Conservation (phyloP, 2,797 vertebrate species). For the Micropoecilia bifurca region DNA sequence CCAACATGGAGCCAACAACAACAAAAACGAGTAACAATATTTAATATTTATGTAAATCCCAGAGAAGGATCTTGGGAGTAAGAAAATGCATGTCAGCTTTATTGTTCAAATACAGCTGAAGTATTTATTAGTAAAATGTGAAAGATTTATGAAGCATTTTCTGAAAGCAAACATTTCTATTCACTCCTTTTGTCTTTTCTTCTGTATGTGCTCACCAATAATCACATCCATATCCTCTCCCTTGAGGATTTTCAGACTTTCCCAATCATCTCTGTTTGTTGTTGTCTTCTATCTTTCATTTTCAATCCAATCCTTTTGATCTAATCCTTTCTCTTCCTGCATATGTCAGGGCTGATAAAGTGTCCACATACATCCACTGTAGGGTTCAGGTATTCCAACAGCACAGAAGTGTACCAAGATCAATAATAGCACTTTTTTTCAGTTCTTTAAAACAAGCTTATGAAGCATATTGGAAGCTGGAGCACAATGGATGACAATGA, state of each 20-base stretch:
- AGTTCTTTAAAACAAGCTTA: background rate
- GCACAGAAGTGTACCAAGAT: constrained; percentile 8
- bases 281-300: constrained; percentile 2
- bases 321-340: background rate
- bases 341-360: background rate
- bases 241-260: constrained; percentile 1
- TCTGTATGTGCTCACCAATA: background rate
- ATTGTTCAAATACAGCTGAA: background rate
- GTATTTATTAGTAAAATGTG: background rate
- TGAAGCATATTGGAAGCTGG: constrained; percentile 9
- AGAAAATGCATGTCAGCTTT: background rate
- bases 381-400: constrained; percentile 10
- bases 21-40: background rate
- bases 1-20: background rate
- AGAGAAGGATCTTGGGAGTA: background rate
- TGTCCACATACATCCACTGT: background rate
- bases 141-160: background rate
- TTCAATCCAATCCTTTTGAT: constrained; percentile 9
- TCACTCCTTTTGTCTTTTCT: background rate
- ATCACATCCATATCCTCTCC: background rate
- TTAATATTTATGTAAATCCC: background rate
- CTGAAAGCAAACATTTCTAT: background rate
- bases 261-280: background rate
- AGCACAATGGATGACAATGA: background rate
- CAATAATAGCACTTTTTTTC: constrained; percentile 15